Evolutionary conservation across 2,797 vertebrate species (phyloP), one percentile per base, ranked within the genome.

Genomic region (Pempheris klunzingeri): DNA sequence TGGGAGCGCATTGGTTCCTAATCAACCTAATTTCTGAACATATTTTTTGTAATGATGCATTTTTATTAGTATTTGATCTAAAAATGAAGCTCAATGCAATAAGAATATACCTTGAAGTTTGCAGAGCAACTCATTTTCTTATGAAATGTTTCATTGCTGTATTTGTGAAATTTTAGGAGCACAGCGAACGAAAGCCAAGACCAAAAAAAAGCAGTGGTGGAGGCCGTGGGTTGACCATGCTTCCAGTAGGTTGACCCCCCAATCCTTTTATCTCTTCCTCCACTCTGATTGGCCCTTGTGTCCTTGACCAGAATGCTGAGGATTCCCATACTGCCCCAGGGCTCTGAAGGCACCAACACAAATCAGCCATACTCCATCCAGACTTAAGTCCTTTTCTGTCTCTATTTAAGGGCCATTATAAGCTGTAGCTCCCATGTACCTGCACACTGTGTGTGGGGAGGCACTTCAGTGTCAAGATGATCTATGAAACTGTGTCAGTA

Each of bases 171-270:
- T 99, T 99, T 97, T 99, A 99, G 98, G 98, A 98, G 97, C 97
- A 98, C 97, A 97, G 92, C 98, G 96, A 98, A 95, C 97, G 94
- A 99, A 98, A 98, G 94, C 96, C 97, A 99, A 99, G 95, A 96
- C 96, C 97, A 98, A 98, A 98, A 99, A 99, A 99, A 99, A 98
- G 97, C 97, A 97, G 97, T 99, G 98, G 98, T 99, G 98, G 98
- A 97, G 98, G 94, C 98, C 98, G 96, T 99, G 98, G 98, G 98
- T 99, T 96, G 98, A 99, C 96, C 98, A 99, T 97, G 98, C 98
- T 96, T 99, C 98, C 96, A 99, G 98, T 99, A 99, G 97, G 98
- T 99, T 98, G 95, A 95, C 94, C 91, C 78, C 74, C 73, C 74
- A 87, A 69, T 49, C 72, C 46, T 85, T 96, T 90, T 94, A 95